phyloP scores from a whole-genome alignment of 37 sponge, comb jelly and placozoan species.

The Cliona cf. orientalis region DNA sequence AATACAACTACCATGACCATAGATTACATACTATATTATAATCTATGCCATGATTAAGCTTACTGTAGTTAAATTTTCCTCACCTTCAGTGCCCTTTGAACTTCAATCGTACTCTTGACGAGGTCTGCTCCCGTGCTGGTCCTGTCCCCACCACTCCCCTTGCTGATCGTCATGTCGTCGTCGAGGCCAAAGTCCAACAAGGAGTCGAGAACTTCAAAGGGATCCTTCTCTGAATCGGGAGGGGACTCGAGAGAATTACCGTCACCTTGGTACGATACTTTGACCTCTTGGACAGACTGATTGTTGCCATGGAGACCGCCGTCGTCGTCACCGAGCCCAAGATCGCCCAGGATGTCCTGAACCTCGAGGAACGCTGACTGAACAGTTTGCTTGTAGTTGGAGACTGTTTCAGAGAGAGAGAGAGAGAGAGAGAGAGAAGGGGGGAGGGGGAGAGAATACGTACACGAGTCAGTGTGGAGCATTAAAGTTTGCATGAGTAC shows the following conservation, averaged over 20 bases:
- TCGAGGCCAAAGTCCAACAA: constrained; percentile 45
- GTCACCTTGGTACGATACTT: constrained; percentile 23
- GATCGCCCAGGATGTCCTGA: constrained; percentile 28
- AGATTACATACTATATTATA: no score
- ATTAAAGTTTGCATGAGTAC: no score
- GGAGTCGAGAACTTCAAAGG: constrained; percentile 11
- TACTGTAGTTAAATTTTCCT: not conserved
- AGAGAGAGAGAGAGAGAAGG: not conserved
- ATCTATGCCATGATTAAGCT: not conserved
- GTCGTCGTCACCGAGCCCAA: not conserved
- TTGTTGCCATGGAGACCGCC: not conserved
- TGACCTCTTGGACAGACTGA: constrained; percentile 5
- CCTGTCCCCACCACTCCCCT: no score
- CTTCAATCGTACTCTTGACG: not conserved
- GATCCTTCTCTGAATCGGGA: constrained; percentile 18
- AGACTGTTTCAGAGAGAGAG: not conserved
- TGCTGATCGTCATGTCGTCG: constrained; percentile 18
- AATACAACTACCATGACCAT: no score
- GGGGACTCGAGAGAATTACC: constrained; percentile 54
- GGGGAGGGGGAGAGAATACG: constrained; percentile 17
- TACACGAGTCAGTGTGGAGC: no score
- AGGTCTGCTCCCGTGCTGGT: not conserved
- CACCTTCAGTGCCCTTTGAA: constrained; percentile 19
- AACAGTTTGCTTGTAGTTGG: constrained; percentile 16
- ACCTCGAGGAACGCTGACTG: constrained; percentile 29